phyloP scores from a whole-genome alignment of 2,113 vertebrate genomes.

The Rhegmatorhina hoffmannsi region DNA sequence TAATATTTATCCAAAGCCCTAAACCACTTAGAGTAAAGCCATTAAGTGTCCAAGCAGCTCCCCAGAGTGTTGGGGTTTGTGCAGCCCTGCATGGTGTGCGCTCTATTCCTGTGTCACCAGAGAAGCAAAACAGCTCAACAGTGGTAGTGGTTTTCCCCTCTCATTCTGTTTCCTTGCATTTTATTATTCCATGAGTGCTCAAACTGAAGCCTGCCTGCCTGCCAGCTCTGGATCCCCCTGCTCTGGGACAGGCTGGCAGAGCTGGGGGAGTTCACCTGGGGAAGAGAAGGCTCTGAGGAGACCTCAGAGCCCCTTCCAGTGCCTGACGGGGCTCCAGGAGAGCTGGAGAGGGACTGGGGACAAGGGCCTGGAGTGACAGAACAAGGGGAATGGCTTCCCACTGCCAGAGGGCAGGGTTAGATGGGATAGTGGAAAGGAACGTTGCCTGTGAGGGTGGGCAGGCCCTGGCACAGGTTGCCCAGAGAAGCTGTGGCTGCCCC shows the following conservation, averaged over 20 bases:
- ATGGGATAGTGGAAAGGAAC: background rate
- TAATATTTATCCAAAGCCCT: background rate
- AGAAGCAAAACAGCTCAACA: background rate
- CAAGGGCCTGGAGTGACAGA: background rate
- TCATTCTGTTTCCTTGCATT: background rate
- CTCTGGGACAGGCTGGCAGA: background rate
- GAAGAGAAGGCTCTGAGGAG: background rate
- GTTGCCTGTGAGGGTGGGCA: fast-evolving
- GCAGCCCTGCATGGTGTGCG: background rate
- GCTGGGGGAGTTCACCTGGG: background rate
- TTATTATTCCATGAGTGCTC: background rate
- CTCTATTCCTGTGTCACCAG: background rate
- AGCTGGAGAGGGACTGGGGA: background rate
- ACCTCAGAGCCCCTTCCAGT: background rate
- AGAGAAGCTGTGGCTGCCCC: background rate
- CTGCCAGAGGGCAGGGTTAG: background rate
- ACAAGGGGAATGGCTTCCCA: background rate
- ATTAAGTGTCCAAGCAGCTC: background rate
- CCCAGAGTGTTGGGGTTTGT: fast-evolving
- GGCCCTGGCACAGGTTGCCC: background rate
- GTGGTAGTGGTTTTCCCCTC: background rate
- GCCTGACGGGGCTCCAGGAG: background rate
- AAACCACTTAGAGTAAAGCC: background rate
- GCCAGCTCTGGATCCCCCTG: background rate
- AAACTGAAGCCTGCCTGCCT: background rate